These are phyloP conservation scores for Cinclus cinclus DNA, from an alignment of 2,113 vertebrate species.

Conservation along the genomic window DNA sequence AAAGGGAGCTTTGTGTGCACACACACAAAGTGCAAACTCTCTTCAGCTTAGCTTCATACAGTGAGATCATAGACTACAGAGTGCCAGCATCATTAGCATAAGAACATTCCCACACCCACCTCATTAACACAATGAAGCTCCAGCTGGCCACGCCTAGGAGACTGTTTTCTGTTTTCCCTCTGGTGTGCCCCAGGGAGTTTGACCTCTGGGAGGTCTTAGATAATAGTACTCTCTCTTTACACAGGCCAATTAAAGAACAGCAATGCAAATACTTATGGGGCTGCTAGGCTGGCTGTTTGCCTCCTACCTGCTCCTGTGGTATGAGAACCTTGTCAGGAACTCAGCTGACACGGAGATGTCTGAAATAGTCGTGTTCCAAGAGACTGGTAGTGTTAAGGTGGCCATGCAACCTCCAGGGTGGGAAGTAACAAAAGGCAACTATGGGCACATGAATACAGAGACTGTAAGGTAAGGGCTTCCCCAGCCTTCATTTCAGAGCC, in stretches of 20 bases:
- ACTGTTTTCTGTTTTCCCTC: background rate
- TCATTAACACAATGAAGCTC: background rate
- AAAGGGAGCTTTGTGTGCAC: background rate
- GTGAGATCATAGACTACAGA: background rate
- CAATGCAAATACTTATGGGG: background rate
- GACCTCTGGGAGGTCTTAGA: background rate
- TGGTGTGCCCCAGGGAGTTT: background rate
- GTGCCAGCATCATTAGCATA: background rate
- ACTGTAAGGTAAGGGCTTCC: background rate
- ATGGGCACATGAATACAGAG: background rate
- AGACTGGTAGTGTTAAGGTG: background rate
- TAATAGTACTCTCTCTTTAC: background rate
- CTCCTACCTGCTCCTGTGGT: background rate
- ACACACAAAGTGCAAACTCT: background rate
- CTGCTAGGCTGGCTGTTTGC: background rate
- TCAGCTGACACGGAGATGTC: background rate
- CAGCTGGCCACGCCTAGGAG: background rate
- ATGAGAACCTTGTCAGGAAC: background rate
- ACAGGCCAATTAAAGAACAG: slow-evolving; percentile 9
- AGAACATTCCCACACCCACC: background rate
- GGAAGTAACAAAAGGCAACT: background rate
- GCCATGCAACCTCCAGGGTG: background rate
- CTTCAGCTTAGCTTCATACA: background rate
- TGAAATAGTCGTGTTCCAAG: background rate
- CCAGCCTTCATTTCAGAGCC: background rate